Conservation (phyloP, 2,888 invertebrate genomes). For the Poecilobothrus nobilitatus region DNA sequence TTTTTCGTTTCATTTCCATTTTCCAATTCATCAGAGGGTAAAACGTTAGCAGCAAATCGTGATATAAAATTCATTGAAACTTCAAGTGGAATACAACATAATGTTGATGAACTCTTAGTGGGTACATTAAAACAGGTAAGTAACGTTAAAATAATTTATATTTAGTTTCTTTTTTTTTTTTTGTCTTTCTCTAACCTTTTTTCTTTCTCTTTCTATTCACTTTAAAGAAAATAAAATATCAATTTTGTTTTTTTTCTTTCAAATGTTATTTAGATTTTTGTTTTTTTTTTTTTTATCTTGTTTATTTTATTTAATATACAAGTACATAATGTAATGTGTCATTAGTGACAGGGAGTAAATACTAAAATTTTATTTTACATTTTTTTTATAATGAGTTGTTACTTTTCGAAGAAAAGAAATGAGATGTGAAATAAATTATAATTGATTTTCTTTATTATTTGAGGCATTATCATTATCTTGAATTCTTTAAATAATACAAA, state of each 20-base stretch:
- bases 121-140: conserved; percentile 76
- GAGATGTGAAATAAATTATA: background rate
- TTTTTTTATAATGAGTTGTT: background rate
- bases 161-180: conserved; percentile 26
- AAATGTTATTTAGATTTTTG: background rate
- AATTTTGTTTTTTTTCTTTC: background rate
- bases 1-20: background rate
- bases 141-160: background rate
- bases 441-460: conserved; percentile 1
- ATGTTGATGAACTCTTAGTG: conserved; percentile 90
- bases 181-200: conserved; percentile 30
- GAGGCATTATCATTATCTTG: background rate
- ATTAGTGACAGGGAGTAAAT: background rate
- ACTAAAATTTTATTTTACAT: background rate
- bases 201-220: conserved; percentile 20
- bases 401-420: background rate
- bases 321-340: background rate
- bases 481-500: no score
- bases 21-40: conserved; percentile 62
- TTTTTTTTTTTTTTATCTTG: background rate
- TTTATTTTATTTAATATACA: background rate
- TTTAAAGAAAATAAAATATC: background rate
- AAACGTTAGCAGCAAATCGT: conserved; percentile 75
- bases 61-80: conserved; percentile 94
- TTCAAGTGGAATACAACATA: conserved; percentile 91